Conservation (phyloP, 92 coral and sea anemone genomes). For the Epizoanthus stellaris region DNA sequence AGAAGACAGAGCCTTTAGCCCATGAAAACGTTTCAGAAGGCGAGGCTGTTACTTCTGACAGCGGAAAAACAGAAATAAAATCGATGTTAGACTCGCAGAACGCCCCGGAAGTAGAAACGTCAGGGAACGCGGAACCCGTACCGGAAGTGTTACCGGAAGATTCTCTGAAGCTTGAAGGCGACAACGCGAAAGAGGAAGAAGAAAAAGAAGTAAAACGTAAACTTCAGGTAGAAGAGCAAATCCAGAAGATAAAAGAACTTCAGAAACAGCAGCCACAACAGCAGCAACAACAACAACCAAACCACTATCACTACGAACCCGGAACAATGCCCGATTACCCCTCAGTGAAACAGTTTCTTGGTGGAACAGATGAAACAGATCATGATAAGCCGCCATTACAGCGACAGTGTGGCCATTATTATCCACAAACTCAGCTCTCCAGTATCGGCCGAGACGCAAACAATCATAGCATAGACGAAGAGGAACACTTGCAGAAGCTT, state of each 20-base stretch:
- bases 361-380: slow-evolving; percentile 45
- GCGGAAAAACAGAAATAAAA: not conserved
- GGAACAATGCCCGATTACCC: slow-evolving; percentile 53
- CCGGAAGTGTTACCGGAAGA: not conserved
- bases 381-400: slow-evolving; percentile 64
- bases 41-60: not conserved
- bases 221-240: slow-evolving; percentile 76
- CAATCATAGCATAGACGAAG: slow-evolving; percentile 72
- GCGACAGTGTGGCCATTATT: slow-evolving; percentile 92
- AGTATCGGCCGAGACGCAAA: slow-evolving; percentile 75
- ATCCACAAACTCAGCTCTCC: slow-evolving; percentile 58
- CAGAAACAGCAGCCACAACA: slow-evolving; percentile 66
- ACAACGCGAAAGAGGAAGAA: slow-evolving; percentile 27
- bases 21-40: not conserved
- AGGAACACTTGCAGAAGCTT: slow-evolving; percentile 76
- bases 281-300: slow-evolving; percentile 40
- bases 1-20: not conserved
- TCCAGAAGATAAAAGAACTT: slow-evolving; percentile 75
- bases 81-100: not conserved
- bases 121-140: slow-evolving; percentile 17
- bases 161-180: not conserved
- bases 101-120: not conserved
- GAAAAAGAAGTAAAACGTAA: slow-evolving; percentile 58
- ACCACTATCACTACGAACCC: slow-evolving; percentile 64
- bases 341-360: slow-evolving; percentile 32